Base-by-base conservation (phyloP, 2,888 invertebrate genomes). In the Caenorhabditis doughertyi region DNA sequence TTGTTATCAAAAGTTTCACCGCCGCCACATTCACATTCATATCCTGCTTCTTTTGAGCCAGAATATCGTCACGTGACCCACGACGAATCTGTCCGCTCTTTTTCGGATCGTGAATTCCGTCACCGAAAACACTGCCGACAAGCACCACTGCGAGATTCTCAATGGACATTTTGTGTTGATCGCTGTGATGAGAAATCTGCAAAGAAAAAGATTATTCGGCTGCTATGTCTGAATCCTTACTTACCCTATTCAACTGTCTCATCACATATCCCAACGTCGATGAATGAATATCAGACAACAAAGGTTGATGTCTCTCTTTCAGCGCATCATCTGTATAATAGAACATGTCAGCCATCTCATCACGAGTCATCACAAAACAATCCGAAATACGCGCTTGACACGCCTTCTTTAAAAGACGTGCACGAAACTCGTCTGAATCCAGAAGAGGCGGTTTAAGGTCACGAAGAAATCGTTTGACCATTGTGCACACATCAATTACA, bases 401-500 rank as follows among this genome's bases (percentile, higher is more conserved):
- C 42, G 79, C 79, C 23, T 68, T 68, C 35, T 73, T 73, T 55
- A 79, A 18, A 42, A 81, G 49, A 29, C 68, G 39, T 25, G 56
- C 60, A 3, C 56, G 84, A 71, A 85, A 86, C 73, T 79, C 79
- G 13, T 79, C 74, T 5, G 83, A 83, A 51, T 79, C 60, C 16
- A 83, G 60, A 8, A 83, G 72, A 18, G 83, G 56, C 25, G 83
- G 83, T 42, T 85, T 79, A 11, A 88, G 39, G 21, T 85, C 86
- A 2, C 88, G 71, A 27, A 89, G 82, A 65, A 89, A 89, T 18
- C 89, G 83, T 76, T 89, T 89, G 42, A 89, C 85, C 56, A 88
- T 70, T 9, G 85, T 76, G 47, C 89, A 89, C 25, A 88, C 85
- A 53, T 89, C 89, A 56, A 86, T 85, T 9, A 84, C 84, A 5